A percentile compares a stretch with the other conserved stretches of the same genome.
Evolutionary conservation across 1,140 invertebrate genomes (phyloP).

Genomic region (Aricia agestis): DNA sequence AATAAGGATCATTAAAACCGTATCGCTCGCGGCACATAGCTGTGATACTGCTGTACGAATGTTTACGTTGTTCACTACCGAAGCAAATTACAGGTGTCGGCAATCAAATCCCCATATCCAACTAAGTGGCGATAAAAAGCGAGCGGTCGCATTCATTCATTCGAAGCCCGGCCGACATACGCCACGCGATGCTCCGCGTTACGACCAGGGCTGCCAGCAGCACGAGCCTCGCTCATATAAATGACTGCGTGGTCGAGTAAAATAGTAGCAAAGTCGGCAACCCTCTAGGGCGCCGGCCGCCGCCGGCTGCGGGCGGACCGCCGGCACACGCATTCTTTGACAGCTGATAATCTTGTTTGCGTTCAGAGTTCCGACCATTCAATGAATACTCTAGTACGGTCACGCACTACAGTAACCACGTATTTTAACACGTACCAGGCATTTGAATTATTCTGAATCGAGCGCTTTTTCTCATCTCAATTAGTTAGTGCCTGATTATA

Average conservation of each 20-base stretch:
- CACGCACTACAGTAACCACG: slow-evolving; percentile 10
- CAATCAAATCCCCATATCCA: slow-evolving; percentile 48
- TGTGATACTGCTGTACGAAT: neutral
- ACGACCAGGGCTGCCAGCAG: neutral
- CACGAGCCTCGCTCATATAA: slow-evolving; percentile 24
- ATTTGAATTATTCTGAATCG: neutral
- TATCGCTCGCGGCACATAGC: neutral
- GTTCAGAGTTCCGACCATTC: slow-evolving; percentile 37
- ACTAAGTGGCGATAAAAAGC: slow-evolving; percentile 63
- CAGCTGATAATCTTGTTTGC: slow-evolving; percentile 48
- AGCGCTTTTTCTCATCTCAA: neutral
- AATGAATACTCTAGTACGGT: slow-evolving; percentile 32
- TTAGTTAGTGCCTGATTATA: neutral
- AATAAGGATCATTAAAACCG: neutral
- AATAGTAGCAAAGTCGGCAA: neutral
- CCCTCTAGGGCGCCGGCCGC: slow-evolving; percentile 10
- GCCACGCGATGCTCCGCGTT: slow-evolving; percentile 16
- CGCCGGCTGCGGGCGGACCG: slow-evolving; percentile 30
- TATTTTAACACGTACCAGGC: neutral
- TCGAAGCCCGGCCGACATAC: slow-evolving; percentile 26
- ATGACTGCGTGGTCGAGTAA: neutral
- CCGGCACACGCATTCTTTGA: slow-evolving; percentile 54
- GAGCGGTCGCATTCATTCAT: slow-evolving; percentile 56
- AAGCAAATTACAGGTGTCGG: slow-evolving; percentile 50
- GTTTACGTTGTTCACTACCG: slow-evolving; percentile 35